Evolutionary conservation across 2,797 vertebrate species (phyloP).

Genomic region (Muscicapa comitata): DNA sequence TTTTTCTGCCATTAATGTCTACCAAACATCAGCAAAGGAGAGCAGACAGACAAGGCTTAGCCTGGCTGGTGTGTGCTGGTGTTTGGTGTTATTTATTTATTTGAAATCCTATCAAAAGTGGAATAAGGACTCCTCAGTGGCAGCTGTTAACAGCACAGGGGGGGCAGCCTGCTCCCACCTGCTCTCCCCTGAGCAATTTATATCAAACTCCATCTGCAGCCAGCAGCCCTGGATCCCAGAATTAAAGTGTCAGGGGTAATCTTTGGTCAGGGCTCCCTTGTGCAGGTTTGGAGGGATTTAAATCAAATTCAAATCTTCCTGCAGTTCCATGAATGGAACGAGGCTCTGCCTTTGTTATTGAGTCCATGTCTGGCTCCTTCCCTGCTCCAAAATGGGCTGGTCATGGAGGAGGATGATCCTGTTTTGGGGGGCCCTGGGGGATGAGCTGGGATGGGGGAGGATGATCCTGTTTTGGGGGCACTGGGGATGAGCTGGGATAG

Average conservation of each 20-base stretch:
- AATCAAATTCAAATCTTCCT: neutral
- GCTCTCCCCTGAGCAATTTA: neutral
- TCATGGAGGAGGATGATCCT: too few relatives aligned
- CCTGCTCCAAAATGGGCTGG: neutral
- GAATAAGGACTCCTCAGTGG: neutral
- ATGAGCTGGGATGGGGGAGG: fast-evolving
- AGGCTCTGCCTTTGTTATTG: neutral
- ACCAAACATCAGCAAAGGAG: constrained; percentile 10
- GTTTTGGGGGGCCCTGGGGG: neutral
- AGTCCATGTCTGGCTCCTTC: neutral
- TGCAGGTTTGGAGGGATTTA: neutral
- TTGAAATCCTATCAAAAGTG: neutral
- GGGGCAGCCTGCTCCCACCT: neutral
- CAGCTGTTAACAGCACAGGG: neutral
- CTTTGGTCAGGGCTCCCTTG: neutral
- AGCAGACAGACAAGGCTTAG: neutral
- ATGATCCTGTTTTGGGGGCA: neutral
- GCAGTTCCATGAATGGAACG: neutral
- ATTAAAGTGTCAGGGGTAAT: neutral
- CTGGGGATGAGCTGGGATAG: neutral
- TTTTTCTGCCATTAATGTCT: neutral
- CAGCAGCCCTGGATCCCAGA: neutral
- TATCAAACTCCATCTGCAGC: neutral
- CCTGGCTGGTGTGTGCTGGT: neutral
- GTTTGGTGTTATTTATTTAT: neutral